phyloP scores from a whole-genome alignment of 1,140 invertebrate genomes.

The Trichogramma pretiosum region DNA sequence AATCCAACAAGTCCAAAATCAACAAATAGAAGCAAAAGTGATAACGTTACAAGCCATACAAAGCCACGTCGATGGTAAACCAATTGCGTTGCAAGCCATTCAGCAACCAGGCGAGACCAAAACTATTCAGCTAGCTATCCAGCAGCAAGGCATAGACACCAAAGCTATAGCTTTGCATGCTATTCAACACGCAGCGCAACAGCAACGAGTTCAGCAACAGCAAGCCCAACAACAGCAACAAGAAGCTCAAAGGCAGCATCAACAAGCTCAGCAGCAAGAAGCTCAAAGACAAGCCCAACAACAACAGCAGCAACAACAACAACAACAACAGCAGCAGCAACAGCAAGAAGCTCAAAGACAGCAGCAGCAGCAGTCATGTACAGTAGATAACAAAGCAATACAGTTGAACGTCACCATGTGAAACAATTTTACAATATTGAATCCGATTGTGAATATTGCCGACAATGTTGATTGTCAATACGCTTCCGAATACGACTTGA shows the following conservation, averaged over 20 bases:
- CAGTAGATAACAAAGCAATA: conserved; percentile 45
- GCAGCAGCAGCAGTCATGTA: conserved; percentile 39
- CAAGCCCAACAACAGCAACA: conserved; percentile 26
- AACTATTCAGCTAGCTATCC: conserved; percentile 29
- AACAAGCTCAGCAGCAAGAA: conserved; percentile 30
- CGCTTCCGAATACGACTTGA: conserved; percentile 28
- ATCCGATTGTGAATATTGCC: conserved; percentile 35
- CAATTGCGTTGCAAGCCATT: conserved; percentile 37
- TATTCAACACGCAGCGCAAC: conserved; percentile 27
- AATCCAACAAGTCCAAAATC: conserved; percentile 33
- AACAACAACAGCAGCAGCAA: conserved; percentile 33
- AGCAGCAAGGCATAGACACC: conserved; percentile 30
- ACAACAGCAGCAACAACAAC: conserved; percentile 33
- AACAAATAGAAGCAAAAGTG: conserved; percentile 20
- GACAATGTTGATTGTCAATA: no score
- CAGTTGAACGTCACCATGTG: conserved; percentile 46
- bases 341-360: conserved; percentile 41
- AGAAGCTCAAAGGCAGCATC: conserved; percentile 27
- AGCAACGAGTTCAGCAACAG: conserved; percentile 23
- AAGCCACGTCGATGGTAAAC: conserved; percentile 20
- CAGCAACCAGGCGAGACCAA: conserved; percentile 25
- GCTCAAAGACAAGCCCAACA: conserved; percentile 33
- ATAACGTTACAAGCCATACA: conserved; percentile 4
- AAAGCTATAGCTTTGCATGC: conserved; percentile 30
- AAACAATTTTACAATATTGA: conserved; percentile 31